Evolutionary conservation across 2,888 invertebrate species (phyloP).

Genomic region (Ichneumoninae sp.): DNA sequence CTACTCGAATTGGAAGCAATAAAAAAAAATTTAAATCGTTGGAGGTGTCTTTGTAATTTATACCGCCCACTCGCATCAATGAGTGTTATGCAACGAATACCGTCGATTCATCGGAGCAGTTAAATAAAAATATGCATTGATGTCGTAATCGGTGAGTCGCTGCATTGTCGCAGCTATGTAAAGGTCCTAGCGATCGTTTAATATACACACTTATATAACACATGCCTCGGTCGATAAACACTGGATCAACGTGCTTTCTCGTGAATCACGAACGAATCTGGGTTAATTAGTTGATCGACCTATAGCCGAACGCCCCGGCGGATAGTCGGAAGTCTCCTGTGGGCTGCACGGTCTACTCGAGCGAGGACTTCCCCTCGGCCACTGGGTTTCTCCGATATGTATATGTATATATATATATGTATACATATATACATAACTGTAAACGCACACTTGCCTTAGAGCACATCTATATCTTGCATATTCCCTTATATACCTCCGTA

Average conservation of each 20-base stretch:
- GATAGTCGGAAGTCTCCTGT: slow-evolving; percentile 53
- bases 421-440: not conserved
- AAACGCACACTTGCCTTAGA: not conserved
- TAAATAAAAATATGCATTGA: not conserved
- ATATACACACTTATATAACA: not conserved
- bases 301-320: slow-evolving; percentile 38
- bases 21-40: not conserved
- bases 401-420: slow-evolving; percentile 8
- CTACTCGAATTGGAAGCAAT: not conserved
- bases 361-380: slow-evolving; percentile 50
- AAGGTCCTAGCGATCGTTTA: slow-evolving; percentile 32
- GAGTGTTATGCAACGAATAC: not conserved
- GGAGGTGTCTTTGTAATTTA: slow-evolving; percentile 1
- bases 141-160: not conserved
- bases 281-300: slow-evolving; percentile 64
- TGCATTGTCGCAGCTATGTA: not conserved
- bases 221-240: slow-evolving; percentile 6
- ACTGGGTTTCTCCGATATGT: slow-evolving; percentile 28
- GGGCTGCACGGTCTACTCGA: slow-evolving; percentile 43
- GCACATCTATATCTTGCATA: not conserved
- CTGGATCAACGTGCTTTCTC: slow-evolving; percentile 34
- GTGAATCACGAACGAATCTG: slow-evolving; percentile 59
- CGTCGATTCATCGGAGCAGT: not conserved
- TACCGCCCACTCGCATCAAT: slow-evolving; percentile 2
- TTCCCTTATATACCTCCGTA: not conserved